Evolutionary conservation across 2,888 invertebrate genomes (phyloP).

Genomic region (Acanthosepion pharaonis): DNA sequence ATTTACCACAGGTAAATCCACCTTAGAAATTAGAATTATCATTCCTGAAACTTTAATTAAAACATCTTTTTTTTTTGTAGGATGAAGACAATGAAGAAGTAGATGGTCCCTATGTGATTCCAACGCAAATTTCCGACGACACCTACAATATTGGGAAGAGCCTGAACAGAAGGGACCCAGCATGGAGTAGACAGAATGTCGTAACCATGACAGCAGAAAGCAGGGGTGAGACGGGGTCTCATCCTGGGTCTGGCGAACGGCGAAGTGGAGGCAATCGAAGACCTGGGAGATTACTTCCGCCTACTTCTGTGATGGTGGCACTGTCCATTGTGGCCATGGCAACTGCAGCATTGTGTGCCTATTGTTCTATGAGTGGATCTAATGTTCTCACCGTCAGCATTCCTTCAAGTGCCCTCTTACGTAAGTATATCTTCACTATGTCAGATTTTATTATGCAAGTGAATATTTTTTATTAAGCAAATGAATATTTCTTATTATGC

Average conservation of each 20-base stretch:
- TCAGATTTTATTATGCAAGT: no score
- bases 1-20: no score
- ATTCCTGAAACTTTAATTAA: not conserved
- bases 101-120: conserved; percentile 46
- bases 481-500: no score
- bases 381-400: conserved; percentile 44
- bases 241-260: conserved; percentile 41
- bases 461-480: no score
- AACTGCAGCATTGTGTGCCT: conserved; percentile 47
- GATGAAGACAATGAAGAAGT: conserved; percentile 45
- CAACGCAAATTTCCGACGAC: conserved; percentile 40
- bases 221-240: conserved; percentile 47
- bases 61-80: not conserved
- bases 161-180: conserved; percentile 41
- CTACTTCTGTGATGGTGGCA: conserved; percentile 48
- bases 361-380: conserved; percentile 47
- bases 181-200: conserved; percentile 48
- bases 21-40: no score
- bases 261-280: conserved; percentile 45
- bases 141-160: conserved; percentile 42
- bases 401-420: conserved; percentile 47
- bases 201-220: conserved; percentile 48
- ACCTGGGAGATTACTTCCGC: conserved; percentile 47
- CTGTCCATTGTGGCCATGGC: conserved; percentile 47
- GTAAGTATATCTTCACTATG: not conserved